Base-by-base conservation (phyloP, 1,140 invertebrate genomes). In the Drosophila repleta region DNA sequence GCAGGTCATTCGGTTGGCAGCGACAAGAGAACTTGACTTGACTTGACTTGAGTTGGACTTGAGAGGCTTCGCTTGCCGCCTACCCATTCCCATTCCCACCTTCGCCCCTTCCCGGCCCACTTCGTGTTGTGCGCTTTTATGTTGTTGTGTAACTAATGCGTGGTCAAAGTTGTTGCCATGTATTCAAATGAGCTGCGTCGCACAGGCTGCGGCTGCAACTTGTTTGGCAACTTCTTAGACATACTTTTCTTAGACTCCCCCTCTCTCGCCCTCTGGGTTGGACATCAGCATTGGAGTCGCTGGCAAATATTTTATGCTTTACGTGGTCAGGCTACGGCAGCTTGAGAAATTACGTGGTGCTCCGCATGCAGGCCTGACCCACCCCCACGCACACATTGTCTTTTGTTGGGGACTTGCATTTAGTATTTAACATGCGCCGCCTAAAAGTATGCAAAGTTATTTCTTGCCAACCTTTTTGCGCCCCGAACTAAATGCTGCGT, bases 381-480 rank as follows among this genome's bases (percentile, higher is more conserved):
- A 37, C 26, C 13, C 1, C 26, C 53, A 32, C 48, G 10, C 18
- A 10, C 73, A 60, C 63, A 83, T 79, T 73, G 79, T 58, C 63
- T 39, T 70, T 66, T 58, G 53, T 29, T 62, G 52, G 18, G 10
- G 17, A 37, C 21, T 37, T 79, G 78, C 73, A 79, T 79, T 74
- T 80, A 70, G 79, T 78, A 83, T 88, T 87, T 87, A 82, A 87
- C 79, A 88, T 87, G 78, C 74, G 79, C 67, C 52, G 82, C 76
- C 83, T 70, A 74, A 88, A 88, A 88, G 79, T 88, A 88, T 88
- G 83, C 83, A 88, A 88, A 88, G 75, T 85, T 87, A 82, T 85
- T 85, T 85, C 82, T 85, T 85, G 74, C 56, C 18, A 74, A 69
- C 65, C 57, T 51, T 74, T 60, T 60, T 72, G 57, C 41, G 13